Percentiles rank a stretch among this genome's conserved stretches.
phyloP scores from a whole-genome alignment of 2,797 vertebrate genomes.

The Gambusia yucatana region DNA sequence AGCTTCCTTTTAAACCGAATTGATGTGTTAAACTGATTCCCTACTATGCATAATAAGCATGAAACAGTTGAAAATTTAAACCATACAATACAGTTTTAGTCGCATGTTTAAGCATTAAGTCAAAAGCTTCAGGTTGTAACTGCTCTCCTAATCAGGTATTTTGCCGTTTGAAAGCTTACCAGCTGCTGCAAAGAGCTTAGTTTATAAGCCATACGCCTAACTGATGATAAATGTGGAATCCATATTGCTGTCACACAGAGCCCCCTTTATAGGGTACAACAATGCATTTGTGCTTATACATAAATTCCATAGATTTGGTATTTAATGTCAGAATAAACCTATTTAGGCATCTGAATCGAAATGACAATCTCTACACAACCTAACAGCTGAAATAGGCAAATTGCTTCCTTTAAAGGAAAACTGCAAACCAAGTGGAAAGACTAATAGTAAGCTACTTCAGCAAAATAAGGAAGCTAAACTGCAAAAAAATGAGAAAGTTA shows the following conservation, averaged over 20 bases:
- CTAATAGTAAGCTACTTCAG: not conserved
- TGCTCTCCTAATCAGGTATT: constrained; percentile 66
- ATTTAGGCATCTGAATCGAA: constrained; percentile 38
- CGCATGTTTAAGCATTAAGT: constrained; percentile 27
- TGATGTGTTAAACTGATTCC: not conserved
- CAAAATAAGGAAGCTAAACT: not conserved
- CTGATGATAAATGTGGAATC: constrained; percentile 55
- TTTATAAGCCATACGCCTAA: constrained; percentile 51
- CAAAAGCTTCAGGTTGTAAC: constrained; percentile 35
- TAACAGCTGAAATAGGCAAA: constrained; percentile 26
- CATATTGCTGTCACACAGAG: constrained; percentile 58
- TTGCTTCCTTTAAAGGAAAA: constrained; percentile 23
- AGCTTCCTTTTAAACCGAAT: not conserved
- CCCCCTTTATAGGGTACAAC: constrained; percentile 64
- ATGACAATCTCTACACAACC: constrained; percentile 35
- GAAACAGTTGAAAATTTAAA: not conserved
- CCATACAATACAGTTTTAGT: constrained; percentile 10
- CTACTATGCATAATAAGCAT: no score
- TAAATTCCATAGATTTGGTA: constrained; percentile 50
- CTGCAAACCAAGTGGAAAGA: not conserved
- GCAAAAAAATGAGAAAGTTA: not conserved
- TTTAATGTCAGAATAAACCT: constrained; percentile 41
- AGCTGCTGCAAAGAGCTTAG: constrained; percentile 54
- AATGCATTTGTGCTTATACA: constrained; percentile 47
- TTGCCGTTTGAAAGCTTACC: constrained; percentile 61